Percentiles rank a stretch among this genome's conserved stretches.
Conservation (phyloP, 2,797 vertebrate genomes). For the Brachyalestes nurse region DNA sequence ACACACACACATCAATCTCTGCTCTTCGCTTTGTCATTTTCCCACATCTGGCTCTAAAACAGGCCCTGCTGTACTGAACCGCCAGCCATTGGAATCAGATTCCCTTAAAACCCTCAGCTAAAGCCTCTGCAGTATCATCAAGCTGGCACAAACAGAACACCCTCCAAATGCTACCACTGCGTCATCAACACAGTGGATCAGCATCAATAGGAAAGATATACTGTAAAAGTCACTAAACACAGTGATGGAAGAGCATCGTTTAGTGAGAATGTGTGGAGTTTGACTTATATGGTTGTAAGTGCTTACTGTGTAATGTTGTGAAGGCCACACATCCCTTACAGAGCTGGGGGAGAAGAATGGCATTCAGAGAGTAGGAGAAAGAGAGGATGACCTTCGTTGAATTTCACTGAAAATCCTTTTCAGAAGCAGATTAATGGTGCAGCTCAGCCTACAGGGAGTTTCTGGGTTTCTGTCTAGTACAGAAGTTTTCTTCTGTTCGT, state of each 20-base stretch:
- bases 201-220: conserved; percentile 1
- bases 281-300: background rate
- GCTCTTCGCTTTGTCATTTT: background rate
- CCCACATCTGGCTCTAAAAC: conserved; percentile 17
- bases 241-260: background rate
- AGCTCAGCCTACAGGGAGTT: background rate
- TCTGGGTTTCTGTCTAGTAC: too few species aligned
- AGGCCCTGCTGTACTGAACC: conserved; percentile 8
- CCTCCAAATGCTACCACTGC: conserved; percentile 24
- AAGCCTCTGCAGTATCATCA: conserved; percentile 40
- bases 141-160: conserved; percentile 26
- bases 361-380: background rate
- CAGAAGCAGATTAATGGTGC: background rate
- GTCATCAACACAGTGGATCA: conserved; percentile 1
- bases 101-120: conserved; percentile 25
- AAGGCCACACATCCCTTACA: background rate
- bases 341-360: background rate
- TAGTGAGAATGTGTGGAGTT: background rate
- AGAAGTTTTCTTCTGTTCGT: too few species aligned
- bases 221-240: background rate
- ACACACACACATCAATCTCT: background rate
- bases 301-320: background rate
- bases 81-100: conserved; percentile 35
- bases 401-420: background rate
- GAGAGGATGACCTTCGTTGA: background rate